Base-by-base conservation (phyloP, 2,888 invertebrate species). In the Parelbella ahira region DNA sequence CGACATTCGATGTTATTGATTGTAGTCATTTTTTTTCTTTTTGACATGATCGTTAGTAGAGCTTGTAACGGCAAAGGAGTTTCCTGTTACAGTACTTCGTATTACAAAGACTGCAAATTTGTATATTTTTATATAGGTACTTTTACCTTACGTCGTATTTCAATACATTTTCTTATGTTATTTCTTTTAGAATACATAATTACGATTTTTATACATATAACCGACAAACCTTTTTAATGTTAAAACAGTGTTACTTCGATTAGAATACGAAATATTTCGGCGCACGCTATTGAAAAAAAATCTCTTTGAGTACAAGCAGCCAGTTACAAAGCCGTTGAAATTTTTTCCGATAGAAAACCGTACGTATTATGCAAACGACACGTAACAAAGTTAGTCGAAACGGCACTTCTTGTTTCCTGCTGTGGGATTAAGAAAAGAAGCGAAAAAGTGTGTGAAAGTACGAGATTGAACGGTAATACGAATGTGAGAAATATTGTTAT, bases 1-100 rank as follows among this genome's bases (percentile, higher is more conserved):
- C 63, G 63, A 55, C 59, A 63, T 63, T 50, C 48, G 54, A 55
- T 59, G 54, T 62, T 68, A 77, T 78, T 75, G 78, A 81, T 80
- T 76, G 15, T 15, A 15, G 15, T 15, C 15, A 15, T 15, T 15
- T 15, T 4, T n/a, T n/a, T n/a, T n/a, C n/a, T n/a, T n/a, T n/a
- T n/a, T n/a, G n/a, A n/a, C n/a, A n/a, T n/a, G n/a, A n/a, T n/a
- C n/a, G n/a, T n/a, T n/a, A n/a, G n/a, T n/a, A n/a, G n/a, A n/a
- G n/a, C n/a, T n/a, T n/a, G n/a, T n/a, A n/a, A n/a, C n/a, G n/a
- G n/a, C n/a, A n/a, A n/a, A n/a, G n/a, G n/a, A n/a, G n/a, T n/a
- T n/a, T n/a, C n/a, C n/a, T n/a, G n/a, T n/a, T n/a, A n/a, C n/a
- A n/a, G n/a, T n/a, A n/a, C n/a, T n/a, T n/a, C n/a, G n/a, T n/a